A percentile compares a stretch with the other conserved stretches of the same genome.
These are phyloP conservation scores for Nesoenas mayeri DNA, from an alignment of 2,113 vertebrate genomes.

Conservation along the genomic window DNA sequence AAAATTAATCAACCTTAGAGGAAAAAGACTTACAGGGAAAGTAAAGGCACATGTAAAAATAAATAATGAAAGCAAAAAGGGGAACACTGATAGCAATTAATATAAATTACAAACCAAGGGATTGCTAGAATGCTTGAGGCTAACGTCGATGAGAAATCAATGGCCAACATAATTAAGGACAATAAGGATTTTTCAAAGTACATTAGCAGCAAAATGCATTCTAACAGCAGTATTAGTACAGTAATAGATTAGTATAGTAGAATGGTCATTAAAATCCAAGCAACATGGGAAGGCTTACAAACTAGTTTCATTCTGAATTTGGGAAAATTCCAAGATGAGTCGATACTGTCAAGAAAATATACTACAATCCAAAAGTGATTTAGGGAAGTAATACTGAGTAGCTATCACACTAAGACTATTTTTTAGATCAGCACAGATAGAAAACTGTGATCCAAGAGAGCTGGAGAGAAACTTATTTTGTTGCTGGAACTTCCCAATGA, in stretches of 20 bases:
- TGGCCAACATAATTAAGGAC: constrained; percentile 51
- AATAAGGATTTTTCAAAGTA: constrained; percentile 59
- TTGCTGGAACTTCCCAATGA: neutral
- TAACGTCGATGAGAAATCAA: constrained; percentile 50
- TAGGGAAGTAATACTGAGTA: neutral
- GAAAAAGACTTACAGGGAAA: neutral
- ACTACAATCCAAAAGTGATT: neutral
- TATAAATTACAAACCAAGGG: constrained; percentile 49
- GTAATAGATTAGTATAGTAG: constrained; percentile 22
- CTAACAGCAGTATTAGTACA: constrained; percentile 31
- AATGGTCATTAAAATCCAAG: neutral
- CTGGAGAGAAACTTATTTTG: neutral
- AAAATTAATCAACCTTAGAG: constrained; percentile 3
- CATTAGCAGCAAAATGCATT: constrained; percentile 49
- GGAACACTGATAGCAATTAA: constrained; percentile 4
- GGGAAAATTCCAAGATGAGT: neutral
- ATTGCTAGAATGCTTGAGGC: constrained; percentile 17
- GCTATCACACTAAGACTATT: neutral
- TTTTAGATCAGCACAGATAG: neutral
- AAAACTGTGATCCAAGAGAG: neutral
- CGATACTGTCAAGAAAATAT: constrained; percentile 1
- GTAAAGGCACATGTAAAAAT: neutral
- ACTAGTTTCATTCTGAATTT: neutral
- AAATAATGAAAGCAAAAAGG: constrained; percentile 6
- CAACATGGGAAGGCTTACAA: neutral